Percentiles rank a stretch among this genome's conserved stretches.
phyloP scores from a whole-genome alignment of 2,888 invertebrate genomes.

The Formica aserva region DNA sequence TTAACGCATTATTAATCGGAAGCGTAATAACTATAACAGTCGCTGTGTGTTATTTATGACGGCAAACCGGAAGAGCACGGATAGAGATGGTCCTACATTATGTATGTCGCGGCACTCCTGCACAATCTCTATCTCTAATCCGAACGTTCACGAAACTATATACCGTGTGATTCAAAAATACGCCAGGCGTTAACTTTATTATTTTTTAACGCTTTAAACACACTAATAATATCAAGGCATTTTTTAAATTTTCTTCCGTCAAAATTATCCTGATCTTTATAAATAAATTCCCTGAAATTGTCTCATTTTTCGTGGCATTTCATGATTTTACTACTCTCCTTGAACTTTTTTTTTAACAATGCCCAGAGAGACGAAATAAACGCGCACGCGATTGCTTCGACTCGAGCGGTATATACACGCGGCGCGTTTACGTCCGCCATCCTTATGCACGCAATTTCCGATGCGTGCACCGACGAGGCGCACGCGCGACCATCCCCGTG shows the following conservation, averaged over 20 bases:
- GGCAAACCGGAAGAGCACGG: neutral
- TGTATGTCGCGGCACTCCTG: neutral
- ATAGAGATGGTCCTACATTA: neutral
- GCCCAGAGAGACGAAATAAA: neutral
- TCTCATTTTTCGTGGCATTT: neutral
- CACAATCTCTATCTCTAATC: neutral
- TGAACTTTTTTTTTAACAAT: neutral
- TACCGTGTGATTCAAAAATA: neutral
- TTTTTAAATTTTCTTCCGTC: neutral
- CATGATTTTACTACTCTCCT: neutral
- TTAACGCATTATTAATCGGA: conserved; percentile 32
- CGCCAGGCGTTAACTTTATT: neutral
- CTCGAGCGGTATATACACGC: conserved; percentile 9
- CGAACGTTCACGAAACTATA: neutral
- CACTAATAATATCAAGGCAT: neutral
- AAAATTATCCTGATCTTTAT: neutral
- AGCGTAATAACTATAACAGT: neutral
- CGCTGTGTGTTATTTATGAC: conserved; percentile 4
- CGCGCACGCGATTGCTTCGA: neutral
- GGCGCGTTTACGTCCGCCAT: conserved; percentile 30
- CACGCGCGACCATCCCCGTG: conserved; percentile 49
- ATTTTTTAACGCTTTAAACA: neutral
- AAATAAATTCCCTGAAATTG: neutral
- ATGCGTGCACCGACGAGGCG: conserved; percentile 41
- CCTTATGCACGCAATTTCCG: conserved; percentile 44